Evolutionary conservation across 1,140 invertebrate genomes (phyloP).

Genomic region (Dreissena rostriformis): DNA sequence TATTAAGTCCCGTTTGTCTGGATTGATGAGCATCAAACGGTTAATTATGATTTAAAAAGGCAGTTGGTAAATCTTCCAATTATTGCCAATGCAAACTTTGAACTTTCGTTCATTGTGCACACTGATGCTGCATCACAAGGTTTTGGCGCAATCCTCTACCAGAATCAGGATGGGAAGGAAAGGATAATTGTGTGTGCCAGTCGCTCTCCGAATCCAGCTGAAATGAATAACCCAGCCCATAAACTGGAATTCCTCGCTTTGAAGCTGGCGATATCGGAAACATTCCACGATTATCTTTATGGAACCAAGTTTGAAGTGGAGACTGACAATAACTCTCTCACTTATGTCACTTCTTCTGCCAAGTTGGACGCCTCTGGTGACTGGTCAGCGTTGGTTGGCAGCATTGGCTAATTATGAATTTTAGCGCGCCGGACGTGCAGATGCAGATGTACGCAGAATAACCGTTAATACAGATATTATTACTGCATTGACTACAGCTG

Average conservation of each 20-base stretch:
- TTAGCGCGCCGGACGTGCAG: not conserved
- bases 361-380: not conserved
- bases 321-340: slow-evolving; percentile 55
- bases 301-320: slow-evolving; percentile 34
- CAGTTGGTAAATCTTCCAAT: not conserved
- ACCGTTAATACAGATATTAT: not conserved
- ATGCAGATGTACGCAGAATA: not conserved
- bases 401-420: not conserved
- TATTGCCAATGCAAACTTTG: not conserved
- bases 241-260: slow-evolving; percentile 37
- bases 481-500: too few species aligned
- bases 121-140: slow-evolving; percentile 54
- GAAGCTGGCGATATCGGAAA: slow-evolving; percentile 35
- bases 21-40: not conserved
- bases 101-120: slow-evolving; percentile 11
- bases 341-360: slow-evolving; percentile 46
- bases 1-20: not conserved
- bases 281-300: slow-evolving; percentile 19
- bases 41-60: not conserved
- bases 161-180: slow-evolving; percentile 60
- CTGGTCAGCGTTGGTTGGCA: not conserved
- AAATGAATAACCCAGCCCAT: slow-evolving; percentile 21
- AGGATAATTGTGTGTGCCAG: slow-evolving; percentile 59
- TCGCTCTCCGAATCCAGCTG: slow-evolving; percentile 21
- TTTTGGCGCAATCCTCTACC: slow-evolving; percentile 74